Conservation (phyloP, 2,888 invertebrate species). For the Zonitis immaculata region DNA sequence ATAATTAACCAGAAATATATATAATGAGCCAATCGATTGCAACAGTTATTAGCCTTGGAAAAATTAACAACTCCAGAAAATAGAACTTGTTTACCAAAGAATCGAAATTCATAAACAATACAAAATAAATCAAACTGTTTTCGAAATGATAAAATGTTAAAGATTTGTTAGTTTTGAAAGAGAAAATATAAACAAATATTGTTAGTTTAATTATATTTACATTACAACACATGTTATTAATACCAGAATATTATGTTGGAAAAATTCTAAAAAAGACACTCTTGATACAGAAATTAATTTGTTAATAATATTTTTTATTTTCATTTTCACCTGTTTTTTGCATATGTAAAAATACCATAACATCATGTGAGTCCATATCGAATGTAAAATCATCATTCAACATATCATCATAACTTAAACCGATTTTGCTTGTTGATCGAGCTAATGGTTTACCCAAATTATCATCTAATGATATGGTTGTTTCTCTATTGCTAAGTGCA, state of each 20-base stretch:
- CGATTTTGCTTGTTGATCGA: slow-evolving; percentile 53
- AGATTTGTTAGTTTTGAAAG: no score
- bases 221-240: not conserved
- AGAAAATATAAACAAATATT: not conserved
- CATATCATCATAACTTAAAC: slow-evolving; percentile 81
- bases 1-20: no score
- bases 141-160: no score
- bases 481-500: slow-evolving; percentile 63
- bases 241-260: no score
- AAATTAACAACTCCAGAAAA: no score
- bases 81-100: no score
- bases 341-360: slow-evolving; percentile 96
- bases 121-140: no score
- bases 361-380: slow-evolving; percentile 90
- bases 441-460: slow-evolving; percentile 46
- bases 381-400: slow-evolving; percentile 83
- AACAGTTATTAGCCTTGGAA: no score
- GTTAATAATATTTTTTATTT: no score
- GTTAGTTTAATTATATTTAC: not conserved
- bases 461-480: slow-evolving; percentile 45
- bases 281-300: not conserved
- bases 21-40: no score
- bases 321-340: slow-evolving; percentile 99
- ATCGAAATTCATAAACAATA: no score
- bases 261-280: no score